Percentiles rank a stretch among this genome's conserved stretches.
phyloP scores from a whole-genome alignment of 2,797 vertebrate genomes.

The Helostoma temminkii region DNA sequence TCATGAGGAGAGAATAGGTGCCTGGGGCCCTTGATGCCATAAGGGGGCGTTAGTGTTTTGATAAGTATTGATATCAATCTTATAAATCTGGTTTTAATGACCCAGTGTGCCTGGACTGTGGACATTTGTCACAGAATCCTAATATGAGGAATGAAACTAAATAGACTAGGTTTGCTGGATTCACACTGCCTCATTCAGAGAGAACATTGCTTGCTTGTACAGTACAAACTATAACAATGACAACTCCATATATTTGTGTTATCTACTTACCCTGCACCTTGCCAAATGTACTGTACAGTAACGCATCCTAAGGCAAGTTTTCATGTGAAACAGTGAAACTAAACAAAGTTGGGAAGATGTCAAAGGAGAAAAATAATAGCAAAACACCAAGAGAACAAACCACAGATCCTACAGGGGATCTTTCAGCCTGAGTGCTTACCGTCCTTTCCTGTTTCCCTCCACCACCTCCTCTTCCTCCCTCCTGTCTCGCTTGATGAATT shows the following conservation, averaged over 20 bases:
- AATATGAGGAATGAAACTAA: constrained; percentile 68
- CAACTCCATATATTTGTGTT: constrained; percentile 33
- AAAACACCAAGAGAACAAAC: constrained; percentile 6
- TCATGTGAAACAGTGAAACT: constrained; percentile 1
- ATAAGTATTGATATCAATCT: constrained; percentile 80
- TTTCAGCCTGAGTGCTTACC: constrained; percentile 46
- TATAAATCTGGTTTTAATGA: constrained; percentile 80
- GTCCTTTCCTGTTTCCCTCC: constrained; percentile 33
- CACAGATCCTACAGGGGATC: constrained; percentile 6
- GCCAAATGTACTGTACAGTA: not conserved
- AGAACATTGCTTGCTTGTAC: constrained; percentile 34
- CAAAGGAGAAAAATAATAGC: constrained; percentile 16
- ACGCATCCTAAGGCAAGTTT: not conserved
- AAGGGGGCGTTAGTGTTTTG: constrained; percentile 74
- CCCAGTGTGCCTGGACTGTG: constrained; percentile 54
- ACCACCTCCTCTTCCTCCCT: constrained; percentile 18
- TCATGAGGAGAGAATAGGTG: constrained; percentile 52
- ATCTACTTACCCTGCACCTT: constrained; percentile 19
- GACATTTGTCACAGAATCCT: constrained; percentile 72
- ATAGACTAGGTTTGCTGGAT: constrained; percentile 54
- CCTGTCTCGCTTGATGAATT: constrained; percentile 81
- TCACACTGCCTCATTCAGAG: constrained; percentile 49
- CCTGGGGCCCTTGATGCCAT: constrained; percentile 63
- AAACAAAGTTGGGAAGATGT: constrained; percentile 19
- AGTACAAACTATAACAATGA: constrained; percentile 26